A percentile compares a stretch with the other conserved stretches of the same genome.
phyloP scores from a whole-genome alignment of 2,888 invertebrate species.

The Gnatocerus cornutus region DNA sequence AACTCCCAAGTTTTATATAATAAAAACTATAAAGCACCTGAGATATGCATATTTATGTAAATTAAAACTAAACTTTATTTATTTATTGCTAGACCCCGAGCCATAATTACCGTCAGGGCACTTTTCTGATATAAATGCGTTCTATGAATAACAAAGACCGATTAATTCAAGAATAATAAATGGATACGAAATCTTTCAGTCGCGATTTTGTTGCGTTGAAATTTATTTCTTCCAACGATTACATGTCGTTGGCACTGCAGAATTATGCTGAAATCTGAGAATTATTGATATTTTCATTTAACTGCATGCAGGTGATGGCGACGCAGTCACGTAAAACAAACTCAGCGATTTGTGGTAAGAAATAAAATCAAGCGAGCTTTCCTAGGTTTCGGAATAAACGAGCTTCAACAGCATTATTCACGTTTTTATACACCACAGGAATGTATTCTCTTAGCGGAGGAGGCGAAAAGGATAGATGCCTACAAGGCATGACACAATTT shows the following conservation, averaged over 20 bases:
- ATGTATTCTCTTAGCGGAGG: slow-evolving; percentile 29
- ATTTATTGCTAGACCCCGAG: neutral
- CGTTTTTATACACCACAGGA: slow-evolving; percentile 34
- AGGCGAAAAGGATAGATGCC: slow-evolving; percentile 31
- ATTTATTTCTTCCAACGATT: neutral
- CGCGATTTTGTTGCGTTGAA: too few species aligned
- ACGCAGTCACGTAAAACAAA: slow-evolving; percentile 36
- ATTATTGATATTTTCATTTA: slow-evolving; percentile 31
- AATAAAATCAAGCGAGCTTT: slow-evolving; percentile 15
- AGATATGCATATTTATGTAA: too few species aligned
- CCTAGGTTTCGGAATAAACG: slow-evolving; percentile 27
- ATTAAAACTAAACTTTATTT: too few species aligned
- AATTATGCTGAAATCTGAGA: slow-evolving; percentile 16
- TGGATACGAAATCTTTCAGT: too few species aligned
- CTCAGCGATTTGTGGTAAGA: slow-evolving; percentile 27
- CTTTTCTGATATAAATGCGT: too few species aligned
- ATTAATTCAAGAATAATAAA: too few species aligned
- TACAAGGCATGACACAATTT: slow-evolving; percentile 32
- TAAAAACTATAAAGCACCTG: too few species aligned
- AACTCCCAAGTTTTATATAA: too few species aligned
- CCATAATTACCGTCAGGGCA: too few species aligned
- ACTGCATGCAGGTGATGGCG: slow-evolving; percentile 29
- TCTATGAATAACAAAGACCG: too few species aligned
- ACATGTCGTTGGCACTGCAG: neutral
- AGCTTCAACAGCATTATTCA: slow-evolving; percentile 30